Evolutionary conservation across 2,888 invertebrate genomes (phyloP).

Genomic region (Leptinotarsa haldemani): DNA sequence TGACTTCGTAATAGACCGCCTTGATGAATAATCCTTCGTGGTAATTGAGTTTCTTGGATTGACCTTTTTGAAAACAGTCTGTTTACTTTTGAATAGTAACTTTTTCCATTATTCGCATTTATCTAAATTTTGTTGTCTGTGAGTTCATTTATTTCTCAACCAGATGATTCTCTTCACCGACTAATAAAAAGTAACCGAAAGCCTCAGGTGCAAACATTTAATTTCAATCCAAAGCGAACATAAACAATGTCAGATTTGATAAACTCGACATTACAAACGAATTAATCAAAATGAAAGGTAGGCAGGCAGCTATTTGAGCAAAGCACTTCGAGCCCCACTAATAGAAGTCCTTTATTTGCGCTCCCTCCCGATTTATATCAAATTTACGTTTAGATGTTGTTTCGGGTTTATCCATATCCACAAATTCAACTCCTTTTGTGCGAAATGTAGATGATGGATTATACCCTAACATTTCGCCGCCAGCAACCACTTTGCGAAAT

Average conservation of each 20-base stretch:
- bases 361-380: slow-evolving; percentile 21
- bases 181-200: not conserved
- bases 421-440: slow-evolving; percentile 35
- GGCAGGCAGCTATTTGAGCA: not conserved
- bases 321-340: slow-evolving; percentile 18
- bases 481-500: slow-evolving; percentile 25
- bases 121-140: too few relatives aligned
- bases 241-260: not conserved
- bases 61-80: too few relatives aligned
- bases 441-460: slow-evolving; percentile 43
- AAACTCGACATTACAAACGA: not conserved
- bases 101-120: too few relatives aligned
- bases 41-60: too few relatives aligned
- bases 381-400: slow-evolving; percentile 43
- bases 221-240: not conserved
- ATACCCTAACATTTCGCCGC: slow-evolving; percentile 19
- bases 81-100: too few relatives aligned
- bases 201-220: not conserved
- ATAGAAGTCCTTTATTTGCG: slow-evolving; percentile 22
- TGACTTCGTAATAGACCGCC: too few relatives aligned
- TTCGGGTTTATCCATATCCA: slow-evolving; percentile 34
- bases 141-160: too few relatives aligned
- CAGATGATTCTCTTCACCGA: not conserved
- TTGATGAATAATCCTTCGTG: too few relatives aligned
- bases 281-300: slow-evolving; percentile 19